A percentile compares a stretch with the other conserved stretches of the same genome.
Evolutionary conservation across 2,797 vertebrate species (phyloP).

Genomic region (Coilia nasus): DNA sequence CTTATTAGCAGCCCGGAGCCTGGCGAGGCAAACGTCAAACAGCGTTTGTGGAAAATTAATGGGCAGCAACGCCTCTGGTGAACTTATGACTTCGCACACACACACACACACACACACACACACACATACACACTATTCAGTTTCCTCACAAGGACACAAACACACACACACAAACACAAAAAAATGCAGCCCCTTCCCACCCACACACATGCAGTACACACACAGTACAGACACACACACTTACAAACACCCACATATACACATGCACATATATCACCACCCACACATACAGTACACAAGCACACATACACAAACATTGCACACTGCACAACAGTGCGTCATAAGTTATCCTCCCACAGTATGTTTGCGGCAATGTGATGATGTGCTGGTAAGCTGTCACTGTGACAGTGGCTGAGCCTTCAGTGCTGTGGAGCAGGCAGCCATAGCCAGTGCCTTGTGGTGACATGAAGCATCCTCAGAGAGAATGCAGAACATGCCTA

Average conservation of each 20-base stretch:
- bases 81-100: not conserved
- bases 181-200: not conserved
- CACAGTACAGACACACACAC: not conserved
- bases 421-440: not conserved
- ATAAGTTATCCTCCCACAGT: not conserved
- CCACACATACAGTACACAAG: not conserved
- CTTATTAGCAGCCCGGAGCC: slow-evolving; percentile 19
- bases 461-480: not conserved
- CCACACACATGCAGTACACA: not conserved
- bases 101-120: not conserved
- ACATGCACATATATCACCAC: not conserved
- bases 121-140: not conserved
- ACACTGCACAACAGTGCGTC: not conserved
- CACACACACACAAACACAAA: too few species aligned
- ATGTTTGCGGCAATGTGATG: not conserved
- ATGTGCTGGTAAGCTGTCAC: not conserved
- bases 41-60: slow-evolving; percentile 6
- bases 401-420: not conserved
- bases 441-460: not conserved
- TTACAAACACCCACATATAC: not conserved
- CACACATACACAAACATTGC: not conserved
- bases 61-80: not conserved
- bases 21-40: slow-evolving; percentile 36
- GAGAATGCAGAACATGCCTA: not conserved
- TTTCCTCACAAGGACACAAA: not conserved